These are phyloP conservation scores for Corythaeola cristata DNA, from an alignment of 2,113 vertebrate species.

Conservation along the genomic window DNA sequence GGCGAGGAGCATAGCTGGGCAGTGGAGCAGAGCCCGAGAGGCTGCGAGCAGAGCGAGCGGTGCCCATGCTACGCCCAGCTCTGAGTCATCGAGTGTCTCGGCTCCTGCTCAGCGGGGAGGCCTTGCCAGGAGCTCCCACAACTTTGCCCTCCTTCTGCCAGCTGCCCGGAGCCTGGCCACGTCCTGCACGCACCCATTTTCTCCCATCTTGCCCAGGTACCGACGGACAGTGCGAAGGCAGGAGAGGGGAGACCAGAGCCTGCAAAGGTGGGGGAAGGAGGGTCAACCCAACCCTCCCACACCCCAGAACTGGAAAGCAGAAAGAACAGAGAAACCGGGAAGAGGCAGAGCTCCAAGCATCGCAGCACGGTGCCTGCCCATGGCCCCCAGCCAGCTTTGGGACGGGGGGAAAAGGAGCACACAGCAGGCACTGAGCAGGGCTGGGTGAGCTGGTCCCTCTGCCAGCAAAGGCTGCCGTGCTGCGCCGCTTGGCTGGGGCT, in stretches of 20 bases:
- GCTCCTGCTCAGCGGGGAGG: background rate
- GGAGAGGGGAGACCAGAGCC: background rate
- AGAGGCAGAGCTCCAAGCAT: background rate
- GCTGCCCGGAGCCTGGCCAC: background rate
- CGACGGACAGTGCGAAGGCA: rapidly evolving
- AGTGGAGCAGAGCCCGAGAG: background rate
- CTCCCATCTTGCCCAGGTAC: background rate
- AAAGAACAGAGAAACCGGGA: background rate
- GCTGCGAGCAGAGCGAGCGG: background rate
- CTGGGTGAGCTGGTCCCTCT: background rate
- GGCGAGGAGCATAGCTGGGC: background rate
- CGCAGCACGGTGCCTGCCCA: rapidly evolving
- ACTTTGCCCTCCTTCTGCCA: background rate
- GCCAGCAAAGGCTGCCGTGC: slow-evolving; percentile 26
- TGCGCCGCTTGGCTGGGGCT: background rate
- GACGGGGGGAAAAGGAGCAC: background rate
- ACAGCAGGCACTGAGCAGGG: background rate
- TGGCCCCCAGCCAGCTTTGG: background rate
- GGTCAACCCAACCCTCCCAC: background rate
- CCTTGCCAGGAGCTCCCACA: background rate
- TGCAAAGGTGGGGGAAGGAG: background rate
- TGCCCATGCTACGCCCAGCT: background rate
- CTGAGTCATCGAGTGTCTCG: background rate
- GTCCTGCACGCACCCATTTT: background rate
- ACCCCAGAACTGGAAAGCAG: background rate